Conservation (phyloP, 2,797 vertebrate species). For the Chaetophractus vellerosus region DNA sequence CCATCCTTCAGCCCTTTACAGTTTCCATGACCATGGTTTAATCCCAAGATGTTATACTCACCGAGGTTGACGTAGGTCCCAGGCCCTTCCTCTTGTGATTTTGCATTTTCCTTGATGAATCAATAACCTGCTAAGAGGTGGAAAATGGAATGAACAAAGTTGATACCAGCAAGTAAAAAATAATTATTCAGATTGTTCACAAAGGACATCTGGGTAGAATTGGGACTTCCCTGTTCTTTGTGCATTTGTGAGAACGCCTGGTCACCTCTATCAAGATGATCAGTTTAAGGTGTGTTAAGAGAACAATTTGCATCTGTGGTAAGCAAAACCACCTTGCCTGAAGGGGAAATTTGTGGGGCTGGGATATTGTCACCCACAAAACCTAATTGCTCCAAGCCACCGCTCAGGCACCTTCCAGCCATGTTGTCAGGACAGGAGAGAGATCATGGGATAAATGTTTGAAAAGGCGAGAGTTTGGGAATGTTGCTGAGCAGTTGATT, state of each 20-base stretch:
- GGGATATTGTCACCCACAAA: background rate
- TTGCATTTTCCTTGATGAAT: background rate
- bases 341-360: background rate
- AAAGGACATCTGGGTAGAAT: background rate
- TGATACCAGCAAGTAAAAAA: background rate
- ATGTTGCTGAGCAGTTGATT: background rate
- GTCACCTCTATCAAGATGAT: background rate
- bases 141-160: background rate
- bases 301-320: background rate
- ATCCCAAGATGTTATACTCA: background rate
- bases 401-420: background rate
- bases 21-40: background rate
- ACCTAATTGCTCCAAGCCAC: background rate
- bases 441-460: background rate
- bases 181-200: background rate
- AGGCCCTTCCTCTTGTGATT: background rate
- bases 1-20: background rate
- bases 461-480: background rate
- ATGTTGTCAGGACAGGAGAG: background rate
- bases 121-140: background rate
- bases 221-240: background rate
- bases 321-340: background rate
- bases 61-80: background rate
- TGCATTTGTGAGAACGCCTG: fast-evolving
- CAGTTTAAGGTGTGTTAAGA: background rate